phyloP scores from a whole-genome alignment of 2,888 invertebrate genomes.

The Brachyptera putata region DNA sequence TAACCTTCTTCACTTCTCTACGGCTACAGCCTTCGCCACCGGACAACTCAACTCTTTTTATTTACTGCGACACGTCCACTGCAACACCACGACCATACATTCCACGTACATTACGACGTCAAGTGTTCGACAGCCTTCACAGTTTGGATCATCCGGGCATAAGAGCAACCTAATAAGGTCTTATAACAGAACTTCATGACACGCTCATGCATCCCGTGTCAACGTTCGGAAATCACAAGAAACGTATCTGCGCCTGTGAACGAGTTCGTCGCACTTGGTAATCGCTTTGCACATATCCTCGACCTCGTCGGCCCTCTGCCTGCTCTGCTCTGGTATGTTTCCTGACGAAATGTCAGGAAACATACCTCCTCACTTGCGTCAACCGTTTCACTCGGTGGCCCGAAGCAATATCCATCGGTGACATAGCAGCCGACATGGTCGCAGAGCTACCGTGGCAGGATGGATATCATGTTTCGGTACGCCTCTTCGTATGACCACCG shows the following conservation, averaged over 20 bases:
- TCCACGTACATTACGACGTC: background rate
- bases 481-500: constrained; percentile 42
- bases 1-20: too few relatives aligned
- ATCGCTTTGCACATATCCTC: too few relatives aligned
- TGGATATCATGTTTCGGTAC: constrained; percentile 44
- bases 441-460: constrained; percentile 39
- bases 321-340: too few relatives aligned
- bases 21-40: too few relatives aligned
- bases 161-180: background rate
- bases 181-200: constrained; percentile 25
- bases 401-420: constrained; percentile 40
- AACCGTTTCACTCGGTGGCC: constrained; percentile 43
- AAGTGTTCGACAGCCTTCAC: constrained; percentile 15
- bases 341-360: too few relatives aligned
- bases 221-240: too few relatives aligned
- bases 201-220: too few relatives aligned
- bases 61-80: too few relatives aligned
- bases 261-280: too few relatives aligned
- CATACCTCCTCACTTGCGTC: constrained; percentile 36
- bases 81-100: constrained; percentile 2
- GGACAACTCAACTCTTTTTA: too few relatives aligned
- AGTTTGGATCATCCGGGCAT: constrained; percentile 15
- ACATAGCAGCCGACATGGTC: constrained; percentile 42
- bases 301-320: too few relatives aligned
- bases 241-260: constrained; percentile 28